phyloP scores from a whole-genome alignment of 2,888 invertebrate species.

The Lasioglossum villosulum region DNA sequence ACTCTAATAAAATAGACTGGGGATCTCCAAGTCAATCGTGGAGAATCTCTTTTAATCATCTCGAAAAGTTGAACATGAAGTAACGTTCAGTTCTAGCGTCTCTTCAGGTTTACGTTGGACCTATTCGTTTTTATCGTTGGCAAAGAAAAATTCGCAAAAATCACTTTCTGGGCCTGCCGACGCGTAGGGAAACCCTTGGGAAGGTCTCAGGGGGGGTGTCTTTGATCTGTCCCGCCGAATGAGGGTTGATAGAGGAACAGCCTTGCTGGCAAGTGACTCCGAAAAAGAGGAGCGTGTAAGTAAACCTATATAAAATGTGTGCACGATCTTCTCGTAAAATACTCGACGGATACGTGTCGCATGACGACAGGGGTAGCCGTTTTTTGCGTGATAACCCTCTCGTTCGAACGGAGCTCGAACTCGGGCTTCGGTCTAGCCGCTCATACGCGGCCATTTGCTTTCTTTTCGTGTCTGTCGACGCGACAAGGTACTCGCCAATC shows the following conservation, averaged over 20 bases:
- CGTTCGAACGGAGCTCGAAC: slow-evolving; percentile 16
- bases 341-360: slow-evolving; percentile 71
- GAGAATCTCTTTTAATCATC: too few relatives aligned
- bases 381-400: slow-evolving; percentile 66
- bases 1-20: background rate
- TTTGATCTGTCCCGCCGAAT: background rate
- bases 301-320: slow-evolving; percentile 78
- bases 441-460: slow-evolving; percentile 32
- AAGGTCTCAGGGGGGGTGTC: background rate
- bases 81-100: too few relatives aligned
- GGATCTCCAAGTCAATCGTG: background rate
- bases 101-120: too few relatives aligned
- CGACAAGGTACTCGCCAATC: slow-evolving; percentile 69
- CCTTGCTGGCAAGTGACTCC: slow-evolving; percentile 41
- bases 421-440: slow-evolving; percentile 15
- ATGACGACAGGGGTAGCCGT: slow-evolving; percentile 32
- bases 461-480: slow-evolving; percentile 52
- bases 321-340: slow-evolving; percentile 81
- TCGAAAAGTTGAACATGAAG: too few relatives aligned
- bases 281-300: slow-evolving; percentile 64
- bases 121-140: too few relatives aligned
- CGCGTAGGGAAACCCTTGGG: background rate
- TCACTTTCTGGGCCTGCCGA: background rate
- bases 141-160: background rate
- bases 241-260: background rate